Conservation (phyloP, 2,888 invertebrate species). For the Rhagophthalmus giganteus region DNA sequence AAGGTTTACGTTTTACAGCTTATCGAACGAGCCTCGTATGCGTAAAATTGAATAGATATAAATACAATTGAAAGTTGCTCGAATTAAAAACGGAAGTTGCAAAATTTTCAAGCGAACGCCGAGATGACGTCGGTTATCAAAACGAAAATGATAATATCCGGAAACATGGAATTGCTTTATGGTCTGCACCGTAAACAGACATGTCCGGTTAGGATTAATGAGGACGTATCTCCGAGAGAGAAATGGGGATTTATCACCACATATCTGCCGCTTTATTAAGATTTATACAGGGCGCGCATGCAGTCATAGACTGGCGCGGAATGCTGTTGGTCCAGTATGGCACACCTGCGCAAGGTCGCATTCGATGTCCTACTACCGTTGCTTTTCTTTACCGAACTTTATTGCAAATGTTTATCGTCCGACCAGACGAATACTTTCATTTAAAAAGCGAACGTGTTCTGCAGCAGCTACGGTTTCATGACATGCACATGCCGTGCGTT, state of each 20-base stretch:
- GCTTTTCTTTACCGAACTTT: constrained; percentile 24
- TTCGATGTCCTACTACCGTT: constrained; percentile 28
- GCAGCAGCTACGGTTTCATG: too few species aligned
- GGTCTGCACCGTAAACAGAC: constrained; percentile 51
- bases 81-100: too few species aligned
- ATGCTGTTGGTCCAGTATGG: constrained; percentile 41
- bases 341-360: constrained; percentile 43
- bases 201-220: constrained; percentile 57
- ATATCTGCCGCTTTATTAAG: constrained; percentile 57
- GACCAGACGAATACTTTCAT: not conserved
- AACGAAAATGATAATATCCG: constrained; percentile 54
- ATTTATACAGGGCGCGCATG: constrained; percentile 53
- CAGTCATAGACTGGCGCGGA: constrained; percentile 36
- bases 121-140: too few species aligned
- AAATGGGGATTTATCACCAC: constrained; percentile 59
- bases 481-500: too few species aligned
- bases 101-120: too few species aligned
- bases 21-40: too few species aligned
- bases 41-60: too few species aligned
- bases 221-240: constrained; percentile 56
- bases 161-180: constrained; percentile 57
- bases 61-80: too few species aligned
- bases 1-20: too few species aligned
- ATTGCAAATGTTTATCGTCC: not conserved
- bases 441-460: not conserved